Base-by-base conservation (phyloP, 2,797 vertebrate genomes). In the Cetoscarus ocellatus region DNA sequence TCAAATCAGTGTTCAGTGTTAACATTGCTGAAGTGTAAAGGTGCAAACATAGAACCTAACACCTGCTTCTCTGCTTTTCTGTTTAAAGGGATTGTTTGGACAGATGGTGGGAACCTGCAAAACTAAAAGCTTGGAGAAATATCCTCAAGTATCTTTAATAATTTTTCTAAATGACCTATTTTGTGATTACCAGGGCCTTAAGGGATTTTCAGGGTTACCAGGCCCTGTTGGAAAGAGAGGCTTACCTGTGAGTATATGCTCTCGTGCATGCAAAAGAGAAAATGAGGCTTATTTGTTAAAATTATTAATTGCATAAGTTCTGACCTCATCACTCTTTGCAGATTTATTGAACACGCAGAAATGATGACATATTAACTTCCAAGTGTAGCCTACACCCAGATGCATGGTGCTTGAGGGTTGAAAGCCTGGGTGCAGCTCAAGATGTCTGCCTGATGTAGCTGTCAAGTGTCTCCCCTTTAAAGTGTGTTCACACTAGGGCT, bases 51-150 rank as follows among this genome's bases (percentile, higher is more conserved):
- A 17, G 61, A 18, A 49, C 7, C 19, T 45, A 47, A 73, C 54
- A 68, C 61, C 15, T 74, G n/a, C 52, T 67, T 7, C 8, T 77
- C 51, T 84, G 35, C 40, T 42, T 79, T 19, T 74, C 40, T 75
- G 60, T 67, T 84, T 67, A 59, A 53, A 96, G 95, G 95, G 95
- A 42, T 77, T 91, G 45, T 91, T 92, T 6, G 96, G 96, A 91
- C 80, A 82, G 72, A 95, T 94, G 88, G 96, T 96, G 76, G 82
- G 92, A 80, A 49, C 43, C 52, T 55, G 57, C 67, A 54, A 59
- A 73, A 61, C 8, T 27, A 27, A 27, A 38, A 7, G 11, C 3
- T 19, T 61, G 18, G 10, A 17, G 10, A 56, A 14, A 9, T 47
- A 17, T 10, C 38, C 39, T 45, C 15, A n/a, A 27, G 27, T 27